Evolutionary conservation across 2,113 vertebrate species (phyloP).

Genomic region (Elachura formosa): DNA sequence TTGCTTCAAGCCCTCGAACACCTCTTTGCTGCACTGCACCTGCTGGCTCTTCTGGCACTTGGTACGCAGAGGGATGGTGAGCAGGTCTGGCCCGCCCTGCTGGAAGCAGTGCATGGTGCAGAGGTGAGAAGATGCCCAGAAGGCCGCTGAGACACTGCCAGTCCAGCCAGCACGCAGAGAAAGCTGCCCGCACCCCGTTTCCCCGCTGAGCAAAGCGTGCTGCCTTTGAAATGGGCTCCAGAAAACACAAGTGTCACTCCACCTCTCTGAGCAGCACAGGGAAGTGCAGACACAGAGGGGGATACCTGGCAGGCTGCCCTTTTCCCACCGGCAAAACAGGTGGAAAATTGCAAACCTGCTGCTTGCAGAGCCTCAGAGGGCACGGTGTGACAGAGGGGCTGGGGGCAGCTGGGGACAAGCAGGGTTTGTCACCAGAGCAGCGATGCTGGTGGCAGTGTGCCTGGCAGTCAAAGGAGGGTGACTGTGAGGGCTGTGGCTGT

Average conservation of each 20-base stretch:
- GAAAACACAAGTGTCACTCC: rapidly evolving
- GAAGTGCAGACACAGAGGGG: not conserved
- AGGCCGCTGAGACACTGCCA: not conserved
- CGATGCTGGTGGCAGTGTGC: rapidly evolving
- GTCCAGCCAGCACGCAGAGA: not conserved
- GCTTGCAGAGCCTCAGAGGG: rapidly evolving
- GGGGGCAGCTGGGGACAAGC: not conserved
- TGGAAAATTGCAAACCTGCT: not conserved
- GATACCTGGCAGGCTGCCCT: not conserved
- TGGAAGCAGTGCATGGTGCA: rapidly evolving
- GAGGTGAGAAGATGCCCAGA: not conserved
- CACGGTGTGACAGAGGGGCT: rapidly evolving
- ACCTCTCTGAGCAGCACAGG: not conserved
- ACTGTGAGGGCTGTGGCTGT: rapidly evolving
- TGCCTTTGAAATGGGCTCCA: not conserved
- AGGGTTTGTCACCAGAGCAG: not conserved
- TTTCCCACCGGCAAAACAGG: not conserved
- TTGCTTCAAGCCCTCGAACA: not conserved
- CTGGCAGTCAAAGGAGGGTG: not conserved
- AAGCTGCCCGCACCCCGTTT: not conserved
- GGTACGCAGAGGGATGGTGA: not conserved
- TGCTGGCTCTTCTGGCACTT: not conserved
- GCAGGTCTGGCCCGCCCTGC: not conserved
- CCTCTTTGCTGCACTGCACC: not conserved
- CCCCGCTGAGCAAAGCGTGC: rapidly evolving